Conservation (phyloP, 2,888 invertebrate genomes). For the Hydrotaea diabolus region DNA sequence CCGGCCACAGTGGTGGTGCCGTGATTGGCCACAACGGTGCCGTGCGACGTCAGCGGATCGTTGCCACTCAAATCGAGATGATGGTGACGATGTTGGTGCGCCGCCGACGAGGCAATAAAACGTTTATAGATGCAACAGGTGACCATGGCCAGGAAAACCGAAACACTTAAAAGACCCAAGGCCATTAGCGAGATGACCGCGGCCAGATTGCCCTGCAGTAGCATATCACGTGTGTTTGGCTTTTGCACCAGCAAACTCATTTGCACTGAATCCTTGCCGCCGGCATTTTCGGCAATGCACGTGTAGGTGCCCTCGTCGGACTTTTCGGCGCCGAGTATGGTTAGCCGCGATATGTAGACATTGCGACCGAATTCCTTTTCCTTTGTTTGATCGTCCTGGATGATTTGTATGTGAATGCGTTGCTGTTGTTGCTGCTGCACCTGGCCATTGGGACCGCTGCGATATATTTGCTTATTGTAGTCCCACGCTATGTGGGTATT, state of each 20-base stretch:
- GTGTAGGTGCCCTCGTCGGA: constrained; percentile 88
- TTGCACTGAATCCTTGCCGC: constrained; percentile 89
- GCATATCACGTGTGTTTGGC: constrained; percentile 71
- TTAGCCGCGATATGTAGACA: constrained; percentile 81
- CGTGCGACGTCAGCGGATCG: constrained; percentile 63
- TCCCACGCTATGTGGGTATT: constrained; percentile 88
- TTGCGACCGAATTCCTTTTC: constrained; percentile 76
- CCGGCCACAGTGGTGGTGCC: constrained; percentile 62
- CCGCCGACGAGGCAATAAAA: constrained; percentile 73
- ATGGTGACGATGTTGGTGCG: constrained; percentile 72
- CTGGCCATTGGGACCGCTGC: constrained; percentile 37
- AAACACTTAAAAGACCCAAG: constrained; percentile 75
- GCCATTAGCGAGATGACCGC: constrained; percentile 77
- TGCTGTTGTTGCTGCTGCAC: constrained; percentile 64
- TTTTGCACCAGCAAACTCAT: constrained; percentile 80
- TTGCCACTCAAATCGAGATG: constrained; percentile 70
- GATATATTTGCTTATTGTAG: constrained; percentile 82
- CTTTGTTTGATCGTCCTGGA: constrained; percentile 77
- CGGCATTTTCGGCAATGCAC: constrained; percentile 90
- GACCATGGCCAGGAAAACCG: constrained; percentile 76
- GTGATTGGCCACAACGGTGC: constrained; percentile 65
- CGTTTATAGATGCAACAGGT: constrained; percentile 77
- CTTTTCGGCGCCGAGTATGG: constrained; percentile 84
- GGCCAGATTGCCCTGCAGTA: constrained; percentile 75
- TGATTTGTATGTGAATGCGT: constrained; percentile 75